Evolutionary conservation across 2,888 invertebrate species (phyloP).

Genomic region (Drymonia ruficornis): DNA sequence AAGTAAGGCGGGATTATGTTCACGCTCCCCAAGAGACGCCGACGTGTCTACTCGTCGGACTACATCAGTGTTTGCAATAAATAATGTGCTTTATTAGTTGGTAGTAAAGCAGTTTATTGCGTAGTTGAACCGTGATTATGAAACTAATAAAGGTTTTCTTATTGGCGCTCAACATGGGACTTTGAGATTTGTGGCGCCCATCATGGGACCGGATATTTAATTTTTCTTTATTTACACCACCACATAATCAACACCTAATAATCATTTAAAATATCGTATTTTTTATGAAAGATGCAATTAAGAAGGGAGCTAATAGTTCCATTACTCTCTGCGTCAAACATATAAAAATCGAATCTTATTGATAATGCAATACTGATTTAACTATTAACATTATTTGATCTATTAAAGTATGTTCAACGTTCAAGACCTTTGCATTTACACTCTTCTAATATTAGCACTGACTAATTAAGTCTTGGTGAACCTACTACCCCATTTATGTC

Average conservation of each 20-base stretch:
- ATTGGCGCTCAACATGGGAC: conserved; percentile 9
- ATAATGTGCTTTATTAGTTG: conserved; percentile 16
- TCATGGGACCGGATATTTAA: conserved; percentile 10
- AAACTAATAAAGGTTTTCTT: conserved; percentile 12
- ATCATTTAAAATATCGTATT: too few relatives aligned
- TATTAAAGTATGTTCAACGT: too few relatives aligned
- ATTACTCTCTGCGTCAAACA: too few relatives aligned
- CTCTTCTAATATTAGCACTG: too few relatives aligned
- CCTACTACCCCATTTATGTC: conserved; percentile 20
- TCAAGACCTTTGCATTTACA: too few relatives aligned
- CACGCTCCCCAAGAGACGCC: conserved; percentile 29
- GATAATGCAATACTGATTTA: too few relatives aligned
- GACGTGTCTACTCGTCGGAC: conserved; percentile 22
- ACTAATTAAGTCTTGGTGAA: conserved; percentile 14
- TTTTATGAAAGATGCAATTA: too few relatives aligned
- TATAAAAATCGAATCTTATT: too few relatives aligned
- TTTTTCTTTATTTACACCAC: too few relatives aligned
- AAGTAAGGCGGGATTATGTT: conserved; percentile 22
- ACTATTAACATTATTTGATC: too few relatives aligned
- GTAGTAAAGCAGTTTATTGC: conserved; percentile 17
- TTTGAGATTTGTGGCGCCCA: conserved; percentile 19
- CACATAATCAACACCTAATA: too few relatives aligned
- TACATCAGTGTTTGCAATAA: conserved; percentile 17
- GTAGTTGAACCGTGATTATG: conserved; percentile 12
- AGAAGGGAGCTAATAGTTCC: too few relatives aligned